Base-by-base conservation (phyloP, 2,888 invertebrate species). In the Pachycephus smyrnensis region DNA sequence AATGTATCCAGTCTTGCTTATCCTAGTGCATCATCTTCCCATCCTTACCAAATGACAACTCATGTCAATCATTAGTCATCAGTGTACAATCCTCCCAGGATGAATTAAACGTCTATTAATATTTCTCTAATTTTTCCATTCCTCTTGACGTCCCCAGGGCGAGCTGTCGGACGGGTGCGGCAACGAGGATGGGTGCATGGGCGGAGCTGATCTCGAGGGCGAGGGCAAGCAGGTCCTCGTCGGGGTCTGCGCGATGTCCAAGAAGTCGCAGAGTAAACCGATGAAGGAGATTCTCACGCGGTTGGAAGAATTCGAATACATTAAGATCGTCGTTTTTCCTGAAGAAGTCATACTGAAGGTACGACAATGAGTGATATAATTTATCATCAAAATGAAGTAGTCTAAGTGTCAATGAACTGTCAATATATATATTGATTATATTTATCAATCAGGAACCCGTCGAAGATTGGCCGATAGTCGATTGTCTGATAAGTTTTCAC, bases 161-260 rank as follows among this genome's bases (percentile, higher is more conserved):
- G 96, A 96, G 91, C 94, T 96, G 88, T 89, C 91, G 92, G 96
- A 96, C 90, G 93, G 95, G 90, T 96, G 94, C 88, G 90, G 93
- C 81, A 96, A 96, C 89, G 93, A 93, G 81, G 92, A 92, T 89
- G 92, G 92, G 84, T 91, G 92, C 77, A 88, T 92, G 88, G 92
- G 88, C 36, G 91, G 91, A 78, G 91, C 91, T 84, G 93, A 92
- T 81, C 88, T 92, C 90, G 93, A 93, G 81, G 93, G 93, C 75
- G 92, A 92, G 90, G 96, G 96, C 88, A 97, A 97, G 92, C 97
- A 98, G 90, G 98, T 99, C 87, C 94, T 98, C 91, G 98, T 99
- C 87, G 99, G 99, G 82, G 96, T 99, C 80, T 99, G 99, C 93
- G 99, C 99, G 85, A 99, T 99, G 99, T 97, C 97, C 89, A 99